Evolutionary conservation across 2,888 invertebrate species (phyloP), one percentile per base, ranked within the genome.

Genomic region (Drosophila falleni): DNA sequence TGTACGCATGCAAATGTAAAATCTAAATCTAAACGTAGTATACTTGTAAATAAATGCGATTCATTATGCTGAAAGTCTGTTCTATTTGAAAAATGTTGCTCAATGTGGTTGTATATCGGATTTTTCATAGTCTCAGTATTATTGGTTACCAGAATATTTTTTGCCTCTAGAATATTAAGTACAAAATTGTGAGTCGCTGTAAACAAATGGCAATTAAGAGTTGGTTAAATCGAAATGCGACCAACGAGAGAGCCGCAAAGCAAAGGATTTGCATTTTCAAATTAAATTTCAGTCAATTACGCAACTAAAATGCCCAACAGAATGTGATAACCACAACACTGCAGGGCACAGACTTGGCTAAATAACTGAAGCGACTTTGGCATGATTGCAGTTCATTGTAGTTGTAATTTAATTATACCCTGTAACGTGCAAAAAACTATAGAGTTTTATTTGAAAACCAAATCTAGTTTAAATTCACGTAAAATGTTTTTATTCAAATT

Each of bases 211-310:
- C 62, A 71, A 74, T 74, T 65, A 55, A 47, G 44, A 60, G 65
- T 61, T 42, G 42, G 41, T 42, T 39, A 11, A 49, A 65, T 65
- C 59, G 26, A 55, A 55, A 47, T 29, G 44, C 26, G 35, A 37
- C 35, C 26, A 55, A 54, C 33, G 37, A 35, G 37, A 56, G 6
- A 33, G 46, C 44, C 31, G 26, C 63, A 47, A 35, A 59, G 41
- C 9, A 46, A 76, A 63, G 61, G 61, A 81, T 78, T 86, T 78
- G 64, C 68, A 70, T 75, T 71, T 80, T 33, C 65, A 78, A 89
- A 78, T 67, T 67, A 68, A 80, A 84, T 73, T 65, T 69, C 76
- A 87, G 85, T 76, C 78, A 87, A 85, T 89, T 86, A 71, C 69
- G 70, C 71, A 89, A 78, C 84, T 76, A 62, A 85, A 80, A 70